Evolutionary conservation across 2,888 invertebrate species (phyloP).

Genomic region (Lordiphosa fenestrarum): DNA sequence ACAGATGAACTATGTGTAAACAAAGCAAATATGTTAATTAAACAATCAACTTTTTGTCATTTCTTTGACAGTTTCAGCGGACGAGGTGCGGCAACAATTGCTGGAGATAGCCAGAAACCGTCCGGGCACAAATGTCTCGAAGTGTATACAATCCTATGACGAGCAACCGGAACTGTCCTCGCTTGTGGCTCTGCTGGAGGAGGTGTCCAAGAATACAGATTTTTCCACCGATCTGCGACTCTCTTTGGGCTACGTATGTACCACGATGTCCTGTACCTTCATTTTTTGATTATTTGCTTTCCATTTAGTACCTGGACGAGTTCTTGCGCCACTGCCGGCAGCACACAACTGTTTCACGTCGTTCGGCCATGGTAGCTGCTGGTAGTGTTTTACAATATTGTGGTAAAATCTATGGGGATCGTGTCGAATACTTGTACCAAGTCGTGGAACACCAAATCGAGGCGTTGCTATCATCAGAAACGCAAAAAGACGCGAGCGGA

Average conservation of each 20-base stretch:
- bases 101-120: conserved; percentile 59
- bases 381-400: conserved; percentile 67
- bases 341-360: conserved; percentile 15
- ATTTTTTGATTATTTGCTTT: neutral
- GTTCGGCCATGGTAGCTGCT: conserved; percentile 29
- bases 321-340: conserved; percentile 40
- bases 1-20: neutral
- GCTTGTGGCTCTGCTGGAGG: conserved; percentile 69
- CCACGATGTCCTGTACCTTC: no score
- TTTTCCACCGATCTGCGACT: conserved; percentile 72
- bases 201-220: conserved; percentile 74
- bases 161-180: conserved; percentile 54
- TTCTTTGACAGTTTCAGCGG: conserved; percentile 2
- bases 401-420: conserved; percentile 74
- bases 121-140: conserved; percentile 70
- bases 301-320: conserved; percentile 67
- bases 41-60: conserved; percentile 21
- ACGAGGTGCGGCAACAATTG: conserved; percentile 29
- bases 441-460: conserved; percentile 65
- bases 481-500: conserved; percentile 27
- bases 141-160: conserved; percentile 64
- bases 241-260: conserved; percentile 72
- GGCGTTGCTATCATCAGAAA: conserved; percentile 55
- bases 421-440: conserved; percentile 74
- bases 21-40: conserved; percentile 6